Percentiles rank a stretch among this genome's conserved stretches.
Conservation (phyloP, 2,113 vertebrate species). For the Pterophyllum scalare region DNA sequence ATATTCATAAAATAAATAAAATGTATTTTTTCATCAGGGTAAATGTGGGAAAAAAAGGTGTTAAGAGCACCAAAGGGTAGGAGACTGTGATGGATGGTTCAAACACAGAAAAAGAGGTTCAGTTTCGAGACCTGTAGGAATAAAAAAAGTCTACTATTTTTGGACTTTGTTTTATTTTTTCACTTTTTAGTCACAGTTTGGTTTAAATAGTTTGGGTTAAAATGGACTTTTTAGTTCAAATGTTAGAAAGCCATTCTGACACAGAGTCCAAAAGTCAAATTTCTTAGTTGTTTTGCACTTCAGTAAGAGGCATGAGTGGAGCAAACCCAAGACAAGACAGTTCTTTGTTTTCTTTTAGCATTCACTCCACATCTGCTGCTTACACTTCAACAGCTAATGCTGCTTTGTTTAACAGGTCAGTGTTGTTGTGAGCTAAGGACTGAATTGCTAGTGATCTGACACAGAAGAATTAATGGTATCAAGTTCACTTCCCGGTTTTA, state of each 20-base stretch:
- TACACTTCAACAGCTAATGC: not conserved
- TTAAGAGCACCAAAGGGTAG: not conserved
- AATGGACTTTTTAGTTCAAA: too few species aligned
- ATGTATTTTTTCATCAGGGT: not conserved
- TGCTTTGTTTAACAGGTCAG: not conserved
- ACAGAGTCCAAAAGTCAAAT: not conserved
- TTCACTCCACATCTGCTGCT: not conserved
- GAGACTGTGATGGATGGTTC: not conserved
- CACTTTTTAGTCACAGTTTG: not conserved
- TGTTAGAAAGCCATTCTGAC: too few species aligned
- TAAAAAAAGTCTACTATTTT: not conserved
- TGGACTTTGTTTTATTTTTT: not conserved
- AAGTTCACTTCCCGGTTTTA: not conserved
- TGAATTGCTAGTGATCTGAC: too few species aligned
- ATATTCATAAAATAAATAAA: accelerated
- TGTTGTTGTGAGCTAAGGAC: not conserved
- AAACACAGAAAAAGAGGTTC: not conserved
- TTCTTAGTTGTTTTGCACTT: not conserved
- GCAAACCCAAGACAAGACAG: not conserved
- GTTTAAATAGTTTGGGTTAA: not conserved
- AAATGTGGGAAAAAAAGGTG: not conserved
- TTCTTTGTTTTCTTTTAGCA: not conserved
- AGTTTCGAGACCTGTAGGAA: not conserved
- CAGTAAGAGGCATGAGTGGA: too few species aligned
- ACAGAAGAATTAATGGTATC: not conserved